Percentiles rank a stretch among this genome's conserved stretches.
Evolutionary conservation across 2,113 vertebrate genomes (phyloP).

Genomic region (Petaurus breviceps): DNA sequence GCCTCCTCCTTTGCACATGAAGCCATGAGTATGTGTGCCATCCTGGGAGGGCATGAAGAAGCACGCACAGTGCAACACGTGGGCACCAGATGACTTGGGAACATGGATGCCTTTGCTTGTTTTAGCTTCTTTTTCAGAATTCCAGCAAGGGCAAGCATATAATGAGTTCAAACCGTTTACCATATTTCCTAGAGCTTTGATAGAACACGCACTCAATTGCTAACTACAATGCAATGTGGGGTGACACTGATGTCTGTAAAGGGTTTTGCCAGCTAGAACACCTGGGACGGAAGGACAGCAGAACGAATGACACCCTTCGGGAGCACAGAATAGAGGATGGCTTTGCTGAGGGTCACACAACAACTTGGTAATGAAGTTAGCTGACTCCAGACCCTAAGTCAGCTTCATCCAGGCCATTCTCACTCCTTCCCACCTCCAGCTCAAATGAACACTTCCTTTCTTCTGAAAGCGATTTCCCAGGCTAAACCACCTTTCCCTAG

Average conservation of each 20-base stretch:
- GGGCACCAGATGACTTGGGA: conserved; percentile 75
- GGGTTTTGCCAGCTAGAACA: not conserved
- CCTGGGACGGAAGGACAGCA: not conserved
- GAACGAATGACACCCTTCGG: not conserved
- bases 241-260: not conserved
- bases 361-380: not conserved
- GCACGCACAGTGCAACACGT: conserved; percentile 76
- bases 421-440: no score
- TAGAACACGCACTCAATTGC: conserved; percentile 16
- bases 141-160: conserved; percentile 61
- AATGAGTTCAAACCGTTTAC: conserved; percentile 41
- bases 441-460: not conserved
- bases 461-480: not conserved
- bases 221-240: not conserved
- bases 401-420: not conserved
- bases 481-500: not conserved
- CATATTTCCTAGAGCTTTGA: conserved; percentile 36
- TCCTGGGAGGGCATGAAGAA: conserved; percentile 61
- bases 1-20: conserved; percentile 66
- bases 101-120: conserved; percentile 55
- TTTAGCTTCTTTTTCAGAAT: conserved; percentile 60
- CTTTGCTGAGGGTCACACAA: not conserved
- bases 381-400: not conserved
- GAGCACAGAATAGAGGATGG: not conserved
- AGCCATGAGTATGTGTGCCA: conserved; percentile 75